Evolutionary conservation across 1,140 invertebrate species (phyloP).

Genomic region (Ptiloglossa arizonensis): DNA sequence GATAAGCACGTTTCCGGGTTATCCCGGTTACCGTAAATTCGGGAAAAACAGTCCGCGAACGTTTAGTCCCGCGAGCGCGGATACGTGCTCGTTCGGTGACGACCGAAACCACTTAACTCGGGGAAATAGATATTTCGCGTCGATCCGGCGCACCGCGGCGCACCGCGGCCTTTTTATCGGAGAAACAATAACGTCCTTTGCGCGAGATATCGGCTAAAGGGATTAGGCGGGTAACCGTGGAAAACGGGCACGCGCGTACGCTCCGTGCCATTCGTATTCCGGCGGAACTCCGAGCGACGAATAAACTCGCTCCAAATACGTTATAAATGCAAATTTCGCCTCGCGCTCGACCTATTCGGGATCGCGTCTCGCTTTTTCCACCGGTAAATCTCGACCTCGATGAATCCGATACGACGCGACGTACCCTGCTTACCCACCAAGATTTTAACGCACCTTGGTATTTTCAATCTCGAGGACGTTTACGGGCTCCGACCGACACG

Average conservation of each 20-base stretch:
- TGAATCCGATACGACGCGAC: too few relatives aligned
- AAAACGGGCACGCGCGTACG: neutral
- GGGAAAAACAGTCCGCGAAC: neutral
- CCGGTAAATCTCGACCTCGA: too few relatives aligned
- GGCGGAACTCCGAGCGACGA: too few relatives aligned
- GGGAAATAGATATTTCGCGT: conserved; percentile 1
- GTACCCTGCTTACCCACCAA: too few relatives aligned
- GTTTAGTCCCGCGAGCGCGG: conserved; percentile 8
- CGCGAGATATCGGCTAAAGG: neutral
- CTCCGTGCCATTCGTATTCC: neutral
- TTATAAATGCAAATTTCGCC: too few relatives aligned
- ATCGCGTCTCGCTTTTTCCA: too few relatives aligned
- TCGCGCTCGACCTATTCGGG: too few relatives aligned
- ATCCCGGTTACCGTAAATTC: conserved; percentile 37
- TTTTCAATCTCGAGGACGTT: too few relatives aligned
- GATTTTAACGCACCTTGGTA: too few relatives aligned
- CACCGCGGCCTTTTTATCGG: neutral
- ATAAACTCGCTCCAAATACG: too few relatives aligned
- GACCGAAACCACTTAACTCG: neutral
- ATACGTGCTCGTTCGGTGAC: conserved; percentile 5
- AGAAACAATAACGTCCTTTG: neutral
- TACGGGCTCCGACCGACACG: too few relatives aligned
- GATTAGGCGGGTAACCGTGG: neutral
- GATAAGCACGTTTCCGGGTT: conserved; percentile 39
- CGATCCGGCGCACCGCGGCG: neutral